A percentile compares a stretch with the other conserved stretches of the same genome.
Evolutionary conservation across 2,113 vertebrate genomes (phyloP).

Genomic region (Heterochromis multidens): DNA sequence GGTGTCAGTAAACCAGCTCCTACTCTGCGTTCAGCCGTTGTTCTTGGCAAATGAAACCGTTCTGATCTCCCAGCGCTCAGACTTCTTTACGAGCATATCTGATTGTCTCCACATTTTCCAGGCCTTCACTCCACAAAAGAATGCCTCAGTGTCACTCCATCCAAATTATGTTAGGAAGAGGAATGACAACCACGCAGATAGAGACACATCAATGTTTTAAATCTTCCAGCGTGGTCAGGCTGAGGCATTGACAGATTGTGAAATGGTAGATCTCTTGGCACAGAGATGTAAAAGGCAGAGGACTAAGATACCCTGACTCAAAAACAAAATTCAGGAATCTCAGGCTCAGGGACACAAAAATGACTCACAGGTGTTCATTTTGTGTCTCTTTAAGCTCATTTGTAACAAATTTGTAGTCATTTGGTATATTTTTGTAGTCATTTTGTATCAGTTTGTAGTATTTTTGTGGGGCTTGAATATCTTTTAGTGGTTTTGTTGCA

Average conservation of each 20-base stretch:
- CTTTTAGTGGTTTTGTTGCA: neutral
- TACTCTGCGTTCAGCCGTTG: neutral
- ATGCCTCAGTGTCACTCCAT: conserved; percentile 12
- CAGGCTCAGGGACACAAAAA: neutral
- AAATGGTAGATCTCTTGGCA: neutral
- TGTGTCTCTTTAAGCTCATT: neutral
- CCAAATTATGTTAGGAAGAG: conserved; percentile 31
- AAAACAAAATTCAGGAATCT: neutral
- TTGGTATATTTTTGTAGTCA: neutral
- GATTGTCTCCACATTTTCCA: conserved; percentile 60
- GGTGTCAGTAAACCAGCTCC: conserved; percentile 11
- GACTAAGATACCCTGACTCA: neutral
- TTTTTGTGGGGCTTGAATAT: neutral
- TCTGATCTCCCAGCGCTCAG: conserved; percentile 10
- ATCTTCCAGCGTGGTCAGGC: neutral
- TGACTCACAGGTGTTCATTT: neutral
- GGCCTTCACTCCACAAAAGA: conserved; percentile 38
- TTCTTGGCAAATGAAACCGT: neutral
- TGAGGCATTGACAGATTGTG: neutral
- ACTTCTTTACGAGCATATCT: conserved; percentile 42
- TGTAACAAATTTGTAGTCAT: neutral
- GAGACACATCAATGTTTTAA: conserved; percentile 13
- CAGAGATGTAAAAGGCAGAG: neutral
- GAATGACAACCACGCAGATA: conserved; percentile 37
- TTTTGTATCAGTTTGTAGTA: neutral